phyloP scores from a whole-genome alignment of 1,140 invertebrate genomes.

The Heliconius himera region DNA sequence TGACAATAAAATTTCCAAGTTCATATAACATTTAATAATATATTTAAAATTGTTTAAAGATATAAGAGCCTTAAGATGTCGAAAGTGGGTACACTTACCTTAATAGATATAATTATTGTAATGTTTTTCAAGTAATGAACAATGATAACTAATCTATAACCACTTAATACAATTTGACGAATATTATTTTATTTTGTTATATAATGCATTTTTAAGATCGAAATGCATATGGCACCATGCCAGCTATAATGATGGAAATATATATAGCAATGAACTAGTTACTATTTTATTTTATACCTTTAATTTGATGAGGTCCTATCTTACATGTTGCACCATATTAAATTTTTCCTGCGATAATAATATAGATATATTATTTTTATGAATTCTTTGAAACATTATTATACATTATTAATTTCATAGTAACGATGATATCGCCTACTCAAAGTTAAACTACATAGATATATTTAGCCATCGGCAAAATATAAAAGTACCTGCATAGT shows the following conservation, averaged over 20 bases:
- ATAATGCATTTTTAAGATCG: neutral
- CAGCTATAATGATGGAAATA: neutral
- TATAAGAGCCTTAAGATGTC: too few relatives aligned
- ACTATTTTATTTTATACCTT: neutral
- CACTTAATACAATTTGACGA: neutral
- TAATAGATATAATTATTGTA: too few relatives aligned
- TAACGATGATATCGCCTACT: neutral
- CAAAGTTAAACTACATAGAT: neutral
- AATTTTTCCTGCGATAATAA: neutral
- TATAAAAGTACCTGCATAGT: neutral
- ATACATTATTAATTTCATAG: neutral
- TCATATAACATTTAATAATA: too few relatives aligned
- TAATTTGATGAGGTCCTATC: neutral
- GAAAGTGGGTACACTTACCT: too few relatives aligned
- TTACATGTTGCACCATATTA: neutral
- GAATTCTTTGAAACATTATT: too few relatives aligned
- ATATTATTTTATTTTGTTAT: neutral
- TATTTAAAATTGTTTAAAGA: too few relatives aligned
- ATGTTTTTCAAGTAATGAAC: neutral
- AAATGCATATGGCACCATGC: neutral
- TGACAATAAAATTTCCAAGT: too few relatives aligned
- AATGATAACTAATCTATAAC: neutral
- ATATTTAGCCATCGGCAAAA: neutral
- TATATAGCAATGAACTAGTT: neutral
- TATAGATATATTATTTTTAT: too few relatives aligned